These are phyloP conservation scores for Anolis apletophallus DNA, from an alignment of 2,797 vertebrate genomes.

Conservation along the genomic window DNA sequence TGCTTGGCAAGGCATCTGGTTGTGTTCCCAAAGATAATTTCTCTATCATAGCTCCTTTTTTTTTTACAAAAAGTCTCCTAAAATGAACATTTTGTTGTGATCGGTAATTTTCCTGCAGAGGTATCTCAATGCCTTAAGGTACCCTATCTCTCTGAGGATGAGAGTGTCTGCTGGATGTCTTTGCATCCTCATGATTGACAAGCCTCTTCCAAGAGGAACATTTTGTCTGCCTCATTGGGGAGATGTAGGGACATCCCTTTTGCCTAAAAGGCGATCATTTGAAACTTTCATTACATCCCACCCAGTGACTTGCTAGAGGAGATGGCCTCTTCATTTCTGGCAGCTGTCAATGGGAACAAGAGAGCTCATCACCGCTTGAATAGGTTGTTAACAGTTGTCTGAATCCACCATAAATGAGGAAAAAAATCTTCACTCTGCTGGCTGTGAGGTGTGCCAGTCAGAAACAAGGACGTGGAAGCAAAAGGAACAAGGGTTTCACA, in stretches of 20 bases:
- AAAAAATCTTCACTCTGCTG: not conserved
- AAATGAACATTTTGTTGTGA: no score
- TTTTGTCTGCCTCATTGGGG: not conserved
- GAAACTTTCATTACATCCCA: slow-evolving; percentile 7
- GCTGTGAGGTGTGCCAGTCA: not conserved
- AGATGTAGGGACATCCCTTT: not conserved
- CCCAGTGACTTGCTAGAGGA: not conserved
- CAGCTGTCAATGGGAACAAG: slow-evolving; percentile 26
- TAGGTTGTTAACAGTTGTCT: slow-evolving; percentile 29
- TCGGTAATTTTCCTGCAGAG: no score
- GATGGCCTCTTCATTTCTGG: slow-evolving; percentile 34
- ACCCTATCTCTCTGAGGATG: not conserved
- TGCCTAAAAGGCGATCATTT: slow-evolving; percentile 13
- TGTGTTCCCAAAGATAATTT: no score
- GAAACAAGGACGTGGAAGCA: not conserved
- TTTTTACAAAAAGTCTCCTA: no score
- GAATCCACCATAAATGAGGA: not conserved
- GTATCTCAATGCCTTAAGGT: not conserved
- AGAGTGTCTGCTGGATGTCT: not conserved
- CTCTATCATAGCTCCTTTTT: no score
- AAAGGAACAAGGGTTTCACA: not conserved
- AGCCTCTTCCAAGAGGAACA: not conserved
- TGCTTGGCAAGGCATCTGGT: no score
- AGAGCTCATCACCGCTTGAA: slow-evolving; percentile 12
- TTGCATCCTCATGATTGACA: no score